phyloP scores from a whole-genome alignment of 2,797 vertebrate species.

The Rhinogobio ventralis region DNA sequence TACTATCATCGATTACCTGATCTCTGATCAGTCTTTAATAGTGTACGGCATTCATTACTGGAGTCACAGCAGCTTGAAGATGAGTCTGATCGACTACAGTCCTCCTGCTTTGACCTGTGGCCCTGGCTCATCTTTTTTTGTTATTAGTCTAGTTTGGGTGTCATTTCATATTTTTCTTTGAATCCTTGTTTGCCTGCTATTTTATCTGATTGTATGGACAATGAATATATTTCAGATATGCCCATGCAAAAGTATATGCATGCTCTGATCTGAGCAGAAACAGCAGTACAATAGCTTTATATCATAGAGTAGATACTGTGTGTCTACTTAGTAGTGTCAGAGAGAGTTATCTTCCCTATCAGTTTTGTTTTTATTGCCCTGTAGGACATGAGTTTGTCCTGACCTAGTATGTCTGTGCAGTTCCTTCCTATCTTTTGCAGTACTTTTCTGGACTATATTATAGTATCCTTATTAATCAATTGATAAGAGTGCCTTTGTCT shows the following conservation, averaged over 20 bases:
- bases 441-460: too few relatives aligned
- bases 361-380: not conserved
- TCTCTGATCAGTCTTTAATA: constrained; percentile 1
- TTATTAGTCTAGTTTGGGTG: not conserved
- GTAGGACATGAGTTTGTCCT: not conserved
- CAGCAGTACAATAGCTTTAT: not conserved
- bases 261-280: not conserved
- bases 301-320: not conserved
- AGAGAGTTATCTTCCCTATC: not conserved
- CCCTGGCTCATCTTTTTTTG: not conserved
- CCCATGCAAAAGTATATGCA: not conserved
- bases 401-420: not conserved
- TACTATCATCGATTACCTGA: constrained; percentile 1
- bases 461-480: not conserved
- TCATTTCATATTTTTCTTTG: not conserved
- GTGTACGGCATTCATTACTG: not conserved
- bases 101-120: not conserved
- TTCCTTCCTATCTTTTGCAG: not conserved
- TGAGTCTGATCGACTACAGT: not conserved
- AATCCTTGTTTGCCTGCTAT: not conserved
- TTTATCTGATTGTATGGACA: not conserved
- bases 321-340: not conserved
- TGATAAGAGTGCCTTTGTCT: not conserved
- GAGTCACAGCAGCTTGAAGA: too few relatives aligned
- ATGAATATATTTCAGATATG: not conserved